phyloP scores from a whole-genome alignment of 2,797 vertebrate species.

The Pangasius sanitwongsei region DNA sequence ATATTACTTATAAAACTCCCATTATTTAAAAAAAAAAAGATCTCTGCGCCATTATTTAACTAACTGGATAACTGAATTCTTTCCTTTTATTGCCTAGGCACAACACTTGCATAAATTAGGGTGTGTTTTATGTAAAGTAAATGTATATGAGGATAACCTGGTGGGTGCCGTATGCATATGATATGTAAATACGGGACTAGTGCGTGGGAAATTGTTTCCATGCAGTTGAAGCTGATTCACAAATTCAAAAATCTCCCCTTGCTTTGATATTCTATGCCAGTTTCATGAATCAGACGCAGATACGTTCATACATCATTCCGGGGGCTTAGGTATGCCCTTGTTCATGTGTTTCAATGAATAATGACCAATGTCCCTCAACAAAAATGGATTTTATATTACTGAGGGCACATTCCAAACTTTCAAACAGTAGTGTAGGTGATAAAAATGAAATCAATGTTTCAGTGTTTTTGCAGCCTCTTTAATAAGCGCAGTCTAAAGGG shows the following conservation, averaged over 20 bases:
- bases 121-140: not conserved
- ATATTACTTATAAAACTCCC: constrained; percentile 30
- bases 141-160: not conserved
- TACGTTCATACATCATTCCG: no score
- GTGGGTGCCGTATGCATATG: not conserved
- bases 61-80: not conserved
- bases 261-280: not conserved
- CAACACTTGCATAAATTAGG: not conserved
- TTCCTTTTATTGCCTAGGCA: not conserved
- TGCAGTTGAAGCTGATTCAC: not conserved
- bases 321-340: not conserved
- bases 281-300: no score
- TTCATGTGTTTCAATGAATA: not conserved
- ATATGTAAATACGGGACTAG: not conserved
- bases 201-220: not conserved
- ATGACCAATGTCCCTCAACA: not conserved
- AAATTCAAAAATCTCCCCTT: not conserved
- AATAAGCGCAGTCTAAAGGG: constrained; percentile 1
- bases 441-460: not conserved
- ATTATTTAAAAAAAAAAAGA: constrained; percentile 22
- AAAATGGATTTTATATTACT: not conserved
- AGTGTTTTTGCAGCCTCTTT: not conserved
- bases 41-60: not conserved
- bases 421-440: not conserved
- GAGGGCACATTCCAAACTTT: not conserved